Conservation (phyloP, 2,888 invertebrate species). For the Thysanoteuthis rhombus region DNA sequence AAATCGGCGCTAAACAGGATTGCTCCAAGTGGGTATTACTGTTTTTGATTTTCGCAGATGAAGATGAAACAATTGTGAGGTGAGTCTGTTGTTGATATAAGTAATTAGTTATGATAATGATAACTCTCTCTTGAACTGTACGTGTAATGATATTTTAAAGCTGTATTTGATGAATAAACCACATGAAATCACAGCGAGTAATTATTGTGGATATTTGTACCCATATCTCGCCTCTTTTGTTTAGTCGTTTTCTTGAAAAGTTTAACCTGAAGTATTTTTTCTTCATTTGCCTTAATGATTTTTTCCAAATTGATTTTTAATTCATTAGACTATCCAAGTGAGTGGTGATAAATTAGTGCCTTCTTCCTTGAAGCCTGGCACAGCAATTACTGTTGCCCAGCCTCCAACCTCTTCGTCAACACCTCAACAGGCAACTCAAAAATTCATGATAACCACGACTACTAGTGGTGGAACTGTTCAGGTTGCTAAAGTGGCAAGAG, state of each 20-base stretch:
- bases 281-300: not conserved
- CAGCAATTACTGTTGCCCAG: slow-evolving; percentile 26
- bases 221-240: no score
- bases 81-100: no score
- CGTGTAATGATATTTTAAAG: not conserved
- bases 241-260: no score
- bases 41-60: no score
- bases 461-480: slow-evolving; percentile 26
- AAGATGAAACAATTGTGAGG: no score
- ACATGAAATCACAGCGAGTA: no score
- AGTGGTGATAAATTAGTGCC: slow-evolving; percentile 20
- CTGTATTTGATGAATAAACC: not conserved
- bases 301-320: not conserved
- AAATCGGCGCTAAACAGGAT: no score
- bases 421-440: not conserved
- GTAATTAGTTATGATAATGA: no score
- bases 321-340: not conserved
- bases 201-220: no score
- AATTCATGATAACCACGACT: slow-evolving; percentile 2
- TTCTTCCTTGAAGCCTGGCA: slow-evolving; percentile 24
- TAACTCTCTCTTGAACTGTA: no score
- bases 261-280: not conserved
- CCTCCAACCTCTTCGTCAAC: not conserved
- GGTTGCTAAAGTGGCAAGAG: not conserved
- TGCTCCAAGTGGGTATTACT: no score